phyloP scores from a whole-genome alignment of 64 coral and sea anemone genomes.

The Montipora efflorescens region DNA sequence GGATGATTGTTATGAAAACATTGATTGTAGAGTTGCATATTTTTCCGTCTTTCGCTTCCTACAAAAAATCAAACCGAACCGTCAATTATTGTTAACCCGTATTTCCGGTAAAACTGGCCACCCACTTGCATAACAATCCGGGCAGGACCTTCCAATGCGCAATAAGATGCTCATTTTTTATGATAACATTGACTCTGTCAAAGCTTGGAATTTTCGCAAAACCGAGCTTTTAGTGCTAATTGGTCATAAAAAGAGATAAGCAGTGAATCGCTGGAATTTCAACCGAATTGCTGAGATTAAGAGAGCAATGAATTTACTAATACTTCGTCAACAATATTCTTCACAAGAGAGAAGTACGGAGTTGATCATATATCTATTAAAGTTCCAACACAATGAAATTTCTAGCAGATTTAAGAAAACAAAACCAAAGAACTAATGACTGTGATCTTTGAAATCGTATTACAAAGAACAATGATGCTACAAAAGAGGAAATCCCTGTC shows the following conservation, averaged over 20 bases:
- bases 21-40: not conserved
- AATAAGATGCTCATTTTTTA: conserved; percentile 12
- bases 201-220: not conserved
- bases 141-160: not conserved
- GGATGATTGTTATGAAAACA: not conserved
- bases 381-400: not conserved
- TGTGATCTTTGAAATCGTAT: not conserved
- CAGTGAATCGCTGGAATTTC: conserved; percentile 21
- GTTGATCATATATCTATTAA: not conserved
- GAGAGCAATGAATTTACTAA: not conserved
- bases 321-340: not conserved
- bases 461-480: not conserved
- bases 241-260: not conserved
- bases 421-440: not conserved
- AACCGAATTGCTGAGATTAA: conserved; percentile 6
- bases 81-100: not conserved
- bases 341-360: not conserved
- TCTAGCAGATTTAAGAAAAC: too few species aligned
- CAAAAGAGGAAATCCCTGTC: not conserved
- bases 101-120: conserved; percentile 34
- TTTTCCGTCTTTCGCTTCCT: not conserved
- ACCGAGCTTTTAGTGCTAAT: not conserved
- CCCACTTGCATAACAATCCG: conserved; percentile 2
- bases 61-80: not conserved
- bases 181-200: conserved; percentile 3